Evolutionary conservation across 1,140 invertebrate genomes (phyloP).

Genomic region (Drosophila melanica): DNA sequence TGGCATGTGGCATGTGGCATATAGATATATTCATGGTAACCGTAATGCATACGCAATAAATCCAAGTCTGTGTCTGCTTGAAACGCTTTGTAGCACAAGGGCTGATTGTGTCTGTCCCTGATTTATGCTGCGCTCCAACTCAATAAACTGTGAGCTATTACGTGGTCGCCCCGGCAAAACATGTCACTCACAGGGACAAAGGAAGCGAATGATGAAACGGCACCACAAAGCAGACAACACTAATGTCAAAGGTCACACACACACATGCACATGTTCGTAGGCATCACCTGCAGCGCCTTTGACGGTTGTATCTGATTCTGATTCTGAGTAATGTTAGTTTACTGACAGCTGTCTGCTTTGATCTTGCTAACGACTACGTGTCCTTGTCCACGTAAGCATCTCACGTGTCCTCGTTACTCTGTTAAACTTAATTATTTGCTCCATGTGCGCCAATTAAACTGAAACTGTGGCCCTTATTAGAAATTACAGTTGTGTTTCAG

Average conservation of each 20-base stretch:
- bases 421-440: conserved; percentile 5
- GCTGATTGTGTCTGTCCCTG: conserved; percentile 34
- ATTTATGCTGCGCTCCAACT: conserved; percentile 66
- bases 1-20: conserved; percentile 8
- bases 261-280: conserved; percentile 14
- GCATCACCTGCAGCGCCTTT: conserved; percentile 27
- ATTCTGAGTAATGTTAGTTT: conserved; percentile 46
- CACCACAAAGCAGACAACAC: conserved; percentile 34
- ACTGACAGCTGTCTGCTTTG: conserved; percentile 29
- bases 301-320: conserved; percentile 41
- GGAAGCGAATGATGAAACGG: conserved; percentile 54
- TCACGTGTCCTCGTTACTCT: background rate
- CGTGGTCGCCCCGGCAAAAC: conserved; percentile 13
- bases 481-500: background rate
- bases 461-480: conserved; percentile 7
- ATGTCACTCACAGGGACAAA: conserved; percentile 54
- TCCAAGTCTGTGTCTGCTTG: conserved; percentile 32
- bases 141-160: conserved; percentile 57
- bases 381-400: conserved; percentile 6
- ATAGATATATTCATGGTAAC: conserved; percentile 6
- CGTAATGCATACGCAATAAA: conserved; percentile 39
- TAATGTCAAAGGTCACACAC: conserved; percentile 69
- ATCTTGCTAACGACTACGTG: conserved; percentile 27
- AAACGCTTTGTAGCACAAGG: conserved; percentile 21
- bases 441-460: conserved; percentile 22